Evolutionary conservation across 2,888 invertebrate species (phyloP).

Genomic region (Drosophila rubida): DNA sequence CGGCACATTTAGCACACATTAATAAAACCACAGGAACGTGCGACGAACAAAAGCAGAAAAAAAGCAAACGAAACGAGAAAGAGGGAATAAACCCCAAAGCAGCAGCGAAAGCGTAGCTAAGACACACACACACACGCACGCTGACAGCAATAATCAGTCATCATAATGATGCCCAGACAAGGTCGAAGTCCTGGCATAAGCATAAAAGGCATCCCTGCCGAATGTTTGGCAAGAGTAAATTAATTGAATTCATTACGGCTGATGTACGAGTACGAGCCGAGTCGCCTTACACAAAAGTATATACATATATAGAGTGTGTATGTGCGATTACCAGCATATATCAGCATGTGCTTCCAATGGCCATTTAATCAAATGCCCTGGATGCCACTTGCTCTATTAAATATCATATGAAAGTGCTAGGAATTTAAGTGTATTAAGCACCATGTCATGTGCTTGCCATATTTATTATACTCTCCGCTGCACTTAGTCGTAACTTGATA

Average conservation of each 20-base stretch:
- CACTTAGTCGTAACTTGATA: neutral
- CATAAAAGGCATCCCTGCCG: slow-evolving; percentile 29
- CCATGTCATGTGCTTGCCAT: slow-evolving; percentile 12
- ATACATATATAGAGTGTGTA: slow-evolving; percentile 1
- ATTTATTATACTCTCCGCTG: slow-evolving; percentile 23
- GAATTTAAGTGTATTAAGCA: slow-evolving; percentile 26
- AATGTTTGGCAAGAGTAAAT: slow-evolving; percentile 67
- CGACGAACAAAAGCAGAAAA: slow-evolving; percentile 23
- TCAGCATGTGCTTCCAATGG: slow-evolving; percentile 47
- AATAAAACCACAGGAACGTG: slow-evolving; percentile 72
- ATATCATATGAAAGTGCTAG: slow-evolving; percentile 36
- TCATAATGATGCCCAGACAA: slow-evolving; percentile 71
- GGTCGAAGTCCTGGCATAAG: slow-evolving; percentile 31
- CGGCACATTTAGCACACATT: slow-evolving; percentile 74
- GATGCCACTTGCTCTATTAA: slow-evolving; percentile 50
- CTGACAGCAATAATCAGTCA: slow-evolving; percentile 70
- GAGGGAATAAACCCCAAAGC: slow-evolving; percentile 8
- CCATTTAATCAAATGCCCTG: slow-evolving; percentile 67
- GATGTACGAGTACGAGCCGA: slow-evolving; percentile 46
- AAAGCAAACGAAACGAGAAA: neutral
- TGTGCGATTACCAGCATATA: slow-evolving; percentile 2
- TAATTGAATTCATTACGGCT: slow-evolving; percentile 77
- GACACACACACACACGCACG: slow-evolving; percentile 12
- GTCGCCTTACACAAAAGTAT: neutral
- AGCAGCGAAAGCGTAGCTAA: slow-evolving; percentile 9